A percentile compares a stretch with the other conserved stretches of the same genome.
Conservation (phyloP, 1,140 invertebrate genomes). For the Tetramorium simillimum region DNA sequence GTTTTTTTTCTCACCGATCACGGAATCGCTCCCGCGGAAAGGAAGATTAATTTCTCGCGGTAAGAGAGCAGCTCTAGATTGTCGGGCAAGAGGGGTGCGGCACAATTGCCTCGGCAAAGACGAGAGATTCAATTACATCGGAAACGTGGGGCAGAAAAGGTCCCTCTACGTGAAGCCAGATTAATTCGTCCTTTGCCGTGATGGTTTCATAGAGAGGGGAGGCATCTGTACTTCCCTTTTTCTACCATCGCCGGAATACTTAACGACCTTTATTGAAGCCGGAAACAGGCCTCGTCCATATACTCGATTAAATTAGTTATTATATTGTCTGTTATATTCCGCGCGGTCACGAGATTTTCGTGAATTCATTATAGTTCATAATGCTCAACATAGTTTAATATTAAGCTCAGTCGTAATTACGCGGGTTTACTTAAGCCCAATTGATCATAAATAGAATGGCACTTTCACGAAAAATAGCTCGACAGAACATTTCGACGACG, state of each 20-base stretch:
- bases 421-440: not conserved
- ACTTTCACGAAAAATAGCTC: not conserved
- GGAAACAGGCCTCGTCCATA: conserved; percentile 8
- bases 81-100: conserved; percentile 49
- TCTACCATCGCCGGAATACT: conserved; percentile 55
- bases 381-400: not conserved
- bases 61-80: conserved; percentile 72
- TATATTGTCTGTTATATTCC: not conserved
- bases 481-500: not conserved
- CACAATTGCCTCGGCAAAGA: conserved; percentile 75
- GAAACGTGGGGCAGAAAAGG: conserved; percentile 72
- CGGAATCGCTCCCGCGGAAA: conserved; percentile 64
- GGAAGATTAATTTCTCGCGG: conserved; percentile 76
- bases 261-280: conserved; percentile 60
- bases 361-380: not conserved
- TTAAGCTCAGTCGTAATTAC: not conserved
- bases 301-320: conserved; percentile 37
- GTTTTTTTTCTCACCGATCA: conserved; percentile 54
- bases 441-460: not conserved
- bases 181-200: conserved; percentile 73
- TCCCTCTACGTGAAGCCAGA: conserved; percentile 71
- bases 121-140: conserved; percentile 78
- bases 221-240: conserved; percentile 58
- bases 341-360: not conserved
- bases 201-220: conserved; percentile 59